A percentile compares a stretch with the other conserved stretches of the same genome.
Conservation (phyloP, 2,113 vertebrate species). For the Coryphaenoides rupestris region DNA sequence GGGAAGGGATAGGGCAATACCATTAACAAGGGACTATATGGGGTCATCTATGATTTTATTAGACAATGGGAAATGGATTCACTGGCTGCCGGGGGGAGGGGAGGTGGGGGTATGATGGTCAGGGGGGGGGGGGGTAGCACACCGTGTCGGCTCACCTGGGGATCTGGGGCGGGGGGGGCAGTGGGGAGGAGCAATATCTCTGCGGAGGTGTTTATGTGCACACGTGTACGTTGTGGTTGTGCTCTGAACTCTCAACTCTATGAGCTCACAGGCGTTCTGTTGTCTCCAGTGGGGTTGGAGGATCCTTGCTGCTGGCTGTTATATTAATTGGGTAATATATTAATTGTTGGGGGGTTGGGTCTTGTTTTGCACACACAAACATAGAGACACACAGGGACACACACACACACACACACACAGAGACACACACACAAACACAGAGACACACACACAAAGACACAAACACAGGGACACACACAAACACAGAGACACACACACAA, state of each 20-base stretch:
- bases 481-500: no score
- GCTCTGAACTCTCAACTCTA: no score
- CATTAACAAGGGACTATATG: conserved; percentile 37
- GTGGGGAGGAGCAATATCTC: not conserved
- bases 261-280: no score
- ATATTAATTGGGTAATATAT: no score
- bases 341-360: no score
- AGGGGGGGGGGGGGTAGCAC: not conserved
- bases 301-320: no score
- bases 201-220: not conserved
- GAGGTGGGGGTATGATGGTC: not conserved
- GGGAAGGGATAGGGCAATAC: conserved; percentile 17
- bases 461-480: not conserved
- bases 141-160: not conserved
- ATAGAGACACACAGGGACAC: not conserved
- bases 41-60: conserved; percentile 52
- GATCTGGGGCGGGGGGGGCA: not conserved
- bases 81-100: conserved; percentile 21
- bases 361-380: no score
- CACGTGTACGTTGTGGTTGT: not conserved
- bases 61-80: conserved; percentile 44
- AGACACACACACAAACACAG: not conserved
- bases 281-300: no score
- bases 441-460: not conserved
- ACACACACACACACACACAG: conserved; percentile 1